Base-by-base conservation (phyloP, 2,797 vertebrate genomes). In the Dallia pectoralis region DNA sequence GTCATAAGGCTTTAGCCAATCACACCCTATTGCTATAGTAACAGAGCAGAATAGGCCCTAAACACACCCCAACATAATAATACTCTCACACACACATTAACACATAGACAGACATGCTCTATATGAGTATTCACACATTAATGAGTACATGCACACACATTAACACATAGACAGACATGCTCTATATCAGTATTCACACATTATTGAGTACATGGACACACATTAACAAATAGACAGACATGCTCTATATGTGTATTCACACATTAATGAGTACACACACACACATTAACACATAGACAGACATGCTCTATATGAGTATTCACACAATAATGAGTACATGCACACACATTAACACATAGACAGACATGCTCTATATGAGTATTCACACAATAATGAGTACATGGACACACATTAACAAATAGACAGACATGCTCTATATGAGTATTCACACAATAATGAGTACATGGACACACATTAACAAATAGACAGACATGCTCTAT, bases 1-100 rank as follows among this genome's bases (percentile, higher is more conserved):
- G 81, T 90, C 88, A 87, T 81, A 70, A 71, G 67, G 86, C 86
- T 87, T 89, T 88, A 87, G 82, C 82, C 83, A 90, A 87, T 90
- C 85, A 87, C 70, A 79, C 90, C 90, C 92, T 90, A 94, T 97
- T 93, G 93, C 90, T 68, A 89, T 85, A 91, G 91, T 95, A 96
- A 97, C 95, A 96, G 93, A 86, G 86, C 93, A 92, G 94, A 89
- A 92, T 75, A 77, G 73, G 86, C 89, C 87, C 86, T 89, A 22
- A 18, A 69, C 74, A 84, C 79, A 83, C 86, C 80, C 80, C 78
- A 81, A 18, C 51, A 30, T 33, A 18, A 30, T 48, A 18, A 22
- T 29, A 47, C 25, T 15, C 25, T n/a, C 63, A 61, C 62, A 66
- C 29, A 64, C 74, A 65, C 70, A 81, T 79, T 82, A 25, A 25